These are phyloP conservation scores for Echinometra lucunter DNA, from an alignment of 53 echinoderm and acorn worm genomes.

Conservation along the genomic window DNA sequence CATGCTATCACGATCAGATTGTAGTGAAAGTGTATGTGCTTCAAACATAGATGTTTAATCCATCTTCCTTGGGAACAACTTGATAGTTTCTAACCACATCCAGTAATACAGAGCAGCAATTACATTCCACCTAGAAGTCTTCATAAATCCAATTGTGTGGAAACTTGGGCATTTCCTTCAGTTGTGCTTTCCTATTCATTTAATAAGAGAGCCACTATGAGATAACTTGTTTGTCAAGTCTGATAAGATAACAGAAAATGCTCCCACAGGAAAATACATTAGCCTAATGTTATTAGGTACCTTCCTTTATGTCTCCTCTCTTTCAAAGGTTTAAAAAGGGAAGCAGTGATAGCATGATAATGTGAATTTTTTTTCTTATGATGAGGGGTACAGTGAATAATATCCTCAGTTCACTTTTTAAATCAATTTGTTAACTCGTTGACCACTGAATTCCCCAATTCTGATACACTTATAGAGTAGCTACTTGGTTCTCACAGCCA, in stretches of 20 bases:
- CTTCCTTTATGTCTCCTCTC: background rate
- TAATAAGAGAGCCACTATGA: background rate
- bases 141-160: constrained; percentile 21
- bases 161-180: constrained; percentile 36
- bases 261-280: constrained; percentile 13
- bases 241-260: background rate
- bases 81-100: background rate
- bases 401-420: no score
- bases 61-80: background rate
- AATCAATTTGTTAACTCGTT: no score
- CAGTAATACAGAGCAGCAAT: background rate
- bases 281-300: background rate
- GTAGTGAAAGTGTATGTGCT: constrained; percentile 15
- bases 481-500: no score
- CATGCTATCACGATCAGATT: constrained; percentile 6
- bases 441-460: no score
- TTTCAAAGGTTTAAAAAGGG: background rate
- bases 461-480: no score
- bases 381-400: no score
- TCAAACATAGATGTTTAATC: background rate
- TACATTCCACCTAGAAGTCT: background rate
- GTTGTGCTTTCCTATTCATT: constrained; percentile 30
- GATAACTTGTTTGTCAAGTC: constrained; percentile 27
- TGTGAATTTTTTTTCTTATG: background rate
- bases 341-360: background rate